Evolutionary conservation across 2,888 invertebrate species (phyloP).

Genomic region (Lumbricus terrestris): DNA sequence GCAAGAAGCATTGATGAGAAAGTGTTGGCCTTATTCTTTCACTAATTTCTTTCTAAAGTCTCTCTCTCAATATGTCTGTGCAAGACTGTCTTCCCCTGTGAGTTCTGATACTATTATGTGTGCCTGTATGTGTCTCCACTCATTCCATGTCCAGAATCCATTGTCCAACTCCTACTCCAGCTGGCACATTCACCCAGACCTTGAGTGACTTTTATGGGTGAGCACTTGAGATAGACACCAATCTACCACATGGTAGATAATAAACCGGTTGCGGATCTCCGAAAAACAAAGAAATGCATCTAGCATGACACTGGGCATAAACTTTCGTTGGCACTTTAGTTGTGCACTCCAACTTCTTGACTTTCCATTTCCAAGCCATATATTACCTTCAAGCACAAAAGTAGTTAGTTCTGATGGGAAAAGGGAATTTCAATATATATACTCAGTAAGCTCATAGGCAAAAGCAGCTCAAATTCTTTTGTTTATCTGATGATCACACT

Average conservation of each 20-base stretch:
- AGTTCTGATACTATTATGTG: not conserved
- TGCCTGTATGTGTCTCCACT: not conserved
- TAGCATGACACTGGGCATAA: not conserved
- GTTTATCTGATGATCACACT: constrained; percentile 3
- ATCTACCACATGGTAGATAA: not conserved
- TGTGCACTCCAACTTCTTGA: not conserved
- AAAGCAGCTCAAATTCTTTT: not conserved
- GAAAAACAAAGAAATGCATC: constrained; percentile 3
- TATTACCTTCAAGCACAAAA: not conserved
- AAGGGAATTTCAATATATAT: not conserved
- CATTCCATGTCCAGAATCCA: not conserved
- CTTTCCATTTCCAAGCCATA: not conserved
- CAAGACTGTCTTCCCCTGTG: not conserved
- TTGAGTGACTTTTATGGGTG: not conserved
- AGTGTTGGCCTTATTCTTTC: not conserved
- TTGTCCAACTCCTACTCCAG: not conserved
- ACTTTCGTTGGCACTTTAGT: not conserved
- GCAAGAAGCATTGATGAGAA: no score
- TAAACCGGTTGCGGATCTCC: not conserved
- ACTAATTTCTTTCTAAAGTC: not conserved
- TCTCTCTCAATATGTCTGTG: not conserved
- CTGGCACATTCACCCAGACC: not conserved
- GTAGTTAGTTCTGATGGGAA: not conserved
- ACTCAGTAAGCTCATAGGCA: not conserved
- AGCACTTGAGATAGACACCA: not conserved